phyloP scores from a whole-genome alignment of 2,797 vertebrate genomes.

The Bovichtus variegatus region DNA sequence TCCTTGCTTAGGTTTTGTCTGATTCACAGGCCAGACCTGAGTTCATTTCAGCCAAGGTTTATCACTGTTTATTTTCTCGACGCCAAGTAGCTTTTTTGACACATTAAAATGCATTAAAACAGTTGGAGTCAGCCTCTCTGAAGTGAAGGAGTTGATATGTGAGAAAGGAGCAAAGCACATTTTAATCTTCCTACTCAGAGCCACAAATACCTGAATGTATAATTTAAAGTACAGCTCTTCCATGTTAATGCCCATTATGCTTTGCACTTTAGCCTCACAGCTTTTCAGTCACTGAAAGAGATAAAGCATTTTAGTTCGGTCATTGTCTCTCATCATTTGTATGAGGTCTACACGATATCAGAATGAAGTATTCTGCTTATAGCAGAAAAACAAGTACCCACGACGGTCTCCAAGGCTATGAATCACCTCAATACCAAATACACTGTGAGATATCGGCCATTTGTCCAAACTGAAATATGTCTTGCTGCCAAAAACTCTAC shows the following conservation, averaged over 20 bases:
- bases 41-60: slow-evolving; percentile 15
- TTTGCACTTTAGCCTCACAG: slow-evolving; percentile 6
- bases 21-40: background rate
- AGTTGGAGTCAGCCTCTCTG: background rate
- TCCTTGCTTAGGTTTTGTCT: background rate
- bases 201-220: slow-evolving; percentile 5
- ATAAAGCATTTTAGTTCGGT: background rate
- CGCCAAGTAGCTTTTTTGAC: background rate
- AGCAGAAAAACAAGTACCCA: background rate
- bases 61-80: slow-evolving; percentile 24
- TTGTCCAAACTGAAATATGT: slow-evolving; percentile 7
- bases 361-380: background rate
- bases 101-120: slow-evolving; percentile 24
- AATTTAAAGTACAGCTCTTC: slow-evolving; percentile 2
- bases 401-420: background rate
- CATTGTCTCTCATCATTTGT: background rate
- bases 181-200: slow-evolving; percentile 11
- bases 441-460: background rate
- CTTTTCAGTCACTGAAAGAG: background rate
- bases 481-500: background rate
- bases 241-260: background rate
- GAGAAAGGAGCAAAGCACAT: slow-evolving; percentile 4
- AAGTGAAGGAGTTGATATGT: background rate
- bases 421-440: background rate
- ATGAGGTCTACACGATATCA: background rate